phyloP scores from a whole-genome alignment of 2,797 vertebrate species.

The Microctenopoma lineatum region DNA sequence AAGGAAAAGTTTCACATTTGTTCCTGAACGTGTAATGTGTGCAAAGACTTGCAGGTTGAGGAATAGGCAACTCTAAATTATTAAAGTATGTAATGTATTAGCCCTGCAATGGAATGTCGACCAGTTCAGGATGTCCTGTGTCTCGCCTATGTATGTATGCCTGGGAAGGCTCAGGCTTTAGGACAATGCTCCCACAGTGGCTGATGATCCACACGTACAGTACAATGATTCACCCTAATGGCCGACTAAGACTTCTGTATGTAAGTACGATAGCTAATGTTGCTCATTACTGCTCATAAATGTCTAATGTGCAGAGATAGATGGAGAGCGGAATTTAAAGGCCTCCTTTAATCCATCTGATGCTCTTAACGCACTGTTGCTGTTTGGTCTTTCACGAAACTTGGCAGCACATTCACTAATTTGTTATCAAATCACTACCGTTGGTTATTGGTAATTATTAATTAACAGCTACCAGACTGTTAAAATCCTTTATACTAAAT shows the following conservation, averaged over 20 bases:
- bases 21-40: neutral
- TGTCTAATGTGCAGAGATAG: neutral
- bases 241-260: too few species aligned
- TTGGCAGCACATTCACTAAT: neutral
- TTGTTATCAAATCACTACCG: neutral
- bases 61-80: neutral
- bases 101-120: neutral
- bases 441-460: neutral
- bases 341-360: neutral
- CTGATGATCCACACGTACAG: too few species aligned
- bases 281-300: neutral
- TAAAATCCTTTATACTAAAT: neutral
- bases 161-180: neutral
- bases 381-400: neutral
- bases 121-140: neutral
- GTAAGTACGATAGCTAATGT: neutral
- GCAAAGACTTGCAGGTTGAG: neutral
- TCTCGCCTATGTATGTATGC: neutral
- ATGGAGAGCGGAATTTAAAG: neutral
- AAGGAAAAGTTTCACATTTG: neutral
- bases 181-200: too few species aligned
- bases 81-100: neutral
- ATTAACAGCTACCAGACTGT: neutral
- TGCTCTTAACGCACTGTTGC: neutral
- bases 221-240: neutral